Conservation (phyloP, 2,888 invertebrate species). For the Augiades crinisus region DNA sequence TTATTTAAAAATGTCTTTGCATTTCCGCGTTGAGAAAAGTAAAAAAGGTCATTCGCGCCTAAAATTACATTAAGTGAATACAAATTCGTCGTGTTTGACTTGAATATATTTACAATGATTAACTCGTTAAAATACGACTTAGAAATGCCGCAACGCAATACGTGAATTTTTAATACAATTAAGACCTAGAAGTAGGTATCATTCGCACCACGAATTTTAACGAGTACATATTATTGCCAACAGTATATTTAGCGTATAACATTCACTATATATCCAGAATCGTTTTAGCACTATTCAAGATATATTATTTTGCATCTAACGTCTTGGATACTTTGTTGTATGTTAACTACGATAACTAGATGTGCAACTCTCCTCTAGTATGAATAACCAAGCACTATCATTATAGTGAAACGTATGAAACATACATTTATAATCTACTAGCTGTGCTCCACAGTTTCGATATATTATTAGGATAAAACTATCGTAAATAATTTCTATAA, state of each 20-base stretch:
- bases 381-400: not conserved
- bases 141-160: slow-evolving; percentile 10
- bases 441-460: too few relatives aligned
- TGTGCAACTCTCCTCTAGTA: not conserved
- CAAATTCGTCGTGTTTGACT: slow-evolving; percentile 35
- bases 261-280: too few relatives aligned
- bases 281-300: too few relatives aligned
- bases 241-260: too few relatives aligned
- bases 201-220: slow-evolving; percentile 1
- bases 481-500: too few relatives aligned
- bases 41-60: slow-evolving; percentile 69
- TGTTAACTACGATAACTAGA: too few relatives aligned
- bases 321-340: not conserved
- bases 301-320: too few relatives aligned
- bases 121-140: slow-evolving; percentile 18
- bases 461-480: too few relatives aligned
- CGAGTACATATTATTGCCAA: too few relatives aligned
- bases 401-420: too few relatives aligned
- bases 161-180: slow-evolving; percentile 12
- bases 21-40: slow-evolving; percentile 74
- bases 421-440: too few relatives aligned
- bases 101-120: slow-evolving; percentile 33
- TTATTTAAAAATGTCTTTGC: slow-evolving; percentile 71
- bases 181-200: slow-evolving; percentile 5
- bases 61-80: slow-evolving; percentile 47